Conservation (phyloP, 2,888 invertebrate species). For the Bellardia pandia region DNA sequence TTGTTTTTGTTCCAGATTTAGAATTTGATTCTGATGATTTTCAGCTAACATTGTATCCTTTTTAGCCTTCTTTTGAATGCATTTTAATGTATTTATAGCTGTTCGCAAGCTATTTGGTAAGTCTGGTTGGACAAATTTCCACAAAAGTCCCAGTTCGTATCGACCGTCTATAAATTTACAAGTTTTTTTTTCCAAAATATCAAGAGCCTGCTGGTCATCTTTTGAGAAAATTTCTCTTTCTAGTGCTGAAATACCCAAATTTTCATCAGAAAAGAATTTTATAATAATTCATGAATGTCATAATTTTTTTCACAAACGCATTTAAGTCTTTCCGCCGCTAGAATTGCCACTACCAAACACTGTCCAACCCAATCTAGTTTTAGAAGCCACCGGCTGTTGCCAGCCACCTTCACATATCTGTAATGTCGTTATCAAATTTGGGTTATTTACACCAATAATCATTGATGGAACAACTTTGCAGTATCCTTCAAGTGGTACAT, state of each 20-base stretch:
- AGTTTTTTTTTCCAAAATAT: conserved; percentile 37
- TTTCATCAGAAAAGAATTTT: conserved; percentile 43
- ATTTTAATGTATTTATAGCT: conserved; percentile 36
- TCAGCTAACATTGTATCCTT: neutral
- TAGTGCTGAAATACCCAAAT: conserved; percentile 6
- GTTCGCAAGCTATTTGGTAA: conserved; percentile 47
- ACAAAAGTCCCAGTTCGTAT: conserved; percentile 41
- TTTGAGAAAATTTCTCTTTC: neutral
- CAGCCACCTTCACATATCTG: conserved; percentile 50
- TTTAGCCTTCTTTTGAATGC: conserved; percentile 30
- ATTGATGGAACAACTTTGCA: conserved; percentile 39
- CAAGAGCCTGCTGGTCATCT: conserved; percentile 39
- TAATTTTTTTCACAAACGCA: conserved; percentile 24
- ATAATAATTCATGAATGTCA: conserved; percentile 46
- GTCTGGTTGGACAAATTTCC: conserved; percentile 22
- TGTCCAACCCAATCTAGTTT: conserved; percentile 21
- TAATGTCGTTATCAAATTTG: conserved; percentile 39
- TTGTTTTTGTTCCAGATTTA: conserved; percentile 48
- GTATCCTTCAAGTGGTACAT: conserved; percentile 42
- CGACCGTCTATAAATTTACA: conserved; percentile 36
- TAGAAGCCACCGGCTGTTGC: conserved; percentile 41
- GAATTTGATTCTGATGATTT: conserved; percentile 47
- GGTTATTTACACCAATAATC: conserved; percentile 59
- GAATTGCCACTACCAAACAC: conserved; percentile 16
- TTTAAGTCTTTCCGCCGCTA: conserved; percentile 1